Percentiles rank a stretch among this genome's conserved stretches.
Evolutionary conservation across 1,140 invertebrate genomes (phyloP).

Genomic region (Hestina assimilis): DNA sequence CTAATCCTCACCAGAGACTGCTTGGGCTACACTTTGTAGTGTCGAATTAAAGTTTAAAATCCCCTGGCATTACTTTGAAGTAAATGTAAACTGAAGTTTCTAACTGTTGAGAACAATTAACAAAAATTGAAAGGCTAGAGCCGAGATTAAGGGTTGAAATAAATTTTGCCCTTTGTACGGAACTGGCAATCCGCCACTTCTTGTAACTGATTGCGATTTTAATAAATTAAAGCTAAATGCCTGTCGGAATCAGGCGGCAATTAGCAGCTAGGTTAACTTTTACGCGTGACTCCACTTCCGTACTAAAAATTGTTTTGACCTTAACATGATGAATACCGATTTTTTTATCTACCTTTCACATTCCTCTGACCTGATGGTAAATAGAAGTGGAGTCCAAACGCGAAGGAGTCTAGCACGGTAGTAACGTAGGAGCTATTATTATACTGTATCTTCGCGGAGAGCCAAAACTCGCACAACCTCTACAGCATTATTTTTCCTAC

Average conservation of each 20-base stretch:
- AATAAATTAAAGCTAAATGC: constrained; percentile 35
- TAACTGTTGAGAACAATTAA: constrained; percentile 32
- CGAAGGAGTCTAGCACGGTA: too few species aligned
- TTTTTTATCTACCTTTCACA: too few species aligned
- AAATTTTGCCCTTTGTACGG: constrained; percentile 34
- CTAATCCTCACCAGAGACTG: not conserved
- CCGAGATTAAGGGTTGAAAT: constrained; percentile 28
- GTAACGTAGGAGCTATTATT: too few species aligned
- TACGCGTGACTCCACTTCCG: too few species aligned
- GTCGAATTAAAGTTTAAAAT: constrained; percentile 24
- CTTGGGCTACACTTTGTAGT: constrained; percentile 8
- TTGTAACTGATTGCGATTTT: constrained; percentile 36
- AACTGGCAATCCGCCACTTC: constrained; percentile 21
- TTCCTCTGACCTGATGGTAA: too few species aligned
- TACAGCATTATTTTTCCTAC: too few species aligned
- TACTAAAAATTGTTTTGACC: too few species aligned
- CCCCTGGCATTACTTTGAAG: constrained; percentile 19
- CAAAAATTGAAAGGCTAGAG: constrained; percentile 38
- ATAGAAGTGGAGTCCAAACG: too few species aligned
- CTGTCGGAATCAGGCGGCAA: constrained; percentile 12
- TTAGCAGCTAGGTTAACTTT: too few species aligned
- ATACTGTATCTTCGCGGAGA: too few species aligned
- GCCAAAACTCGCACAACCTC: too few species aligned
- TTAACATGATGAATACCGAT: too few species aligned
- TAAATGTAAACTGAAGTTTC: constrained; percentile 21